Base-by-base conservation (phyloP, 2,888 invertebrate genomes). In the Scaptomyza parva region DNA sequence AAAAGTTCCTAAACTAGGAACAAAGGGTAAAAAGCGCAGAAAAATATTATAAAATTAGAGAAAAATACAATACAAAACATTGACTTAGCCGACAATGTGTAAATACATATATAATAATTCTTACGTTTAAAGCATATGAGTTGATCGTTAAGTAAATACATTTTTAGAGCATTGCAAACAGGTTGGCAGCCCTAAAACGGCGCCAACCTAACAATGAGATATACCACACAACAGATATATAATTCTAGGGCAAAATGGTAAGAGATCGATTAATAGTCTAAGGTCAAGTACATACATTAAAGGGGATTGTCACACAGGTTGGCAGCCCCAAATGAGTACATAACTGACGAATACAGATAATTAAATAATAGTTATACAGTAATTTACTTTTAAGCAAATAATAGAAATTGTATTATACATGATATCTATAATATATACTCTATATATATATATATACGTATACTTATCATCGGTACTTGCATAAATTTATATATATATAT, bases 1-100 rank as follows among this genome's bases (percentile, higher is more conserved):
- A 62, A 62, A 67, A 84, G 81, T 84, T 81, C 85, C 85, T 84
- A 81, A 62, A 57, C 61, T 70, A 60, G 81, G 85, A 84, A 78
- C 78, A 40, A 78, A 70, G 81, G 85, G 78, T 76, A 74, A 70
- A 70, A 70, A 50, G 17, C 61, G 71, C 67, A 70, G 62, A 51
- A 30, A 50, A 50, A 85, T 17, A 58, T 12, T 12, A 40, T 40
- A 45, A 45, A 43, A n/a, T 1, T 33, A 35, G 6, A 35, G 7
- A 35, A 5, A 14, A 14, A 33, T n/a, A 2, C 4, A n/a, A n/a
- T n/a, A 33, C 8, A 0, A 33, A 57, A 57, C 53, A 58, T 52
- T 62, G 66, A 37, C 35, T 0, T 33, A 44, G 40, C 28, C 33
- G 28, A 63, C 54, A 62, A 53, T 64, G 75, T 85, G 83, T 85